Conservation (phyloP, 2,113 vertebrate genomes). For the Periophthalmodon schlosseri region DNA sequence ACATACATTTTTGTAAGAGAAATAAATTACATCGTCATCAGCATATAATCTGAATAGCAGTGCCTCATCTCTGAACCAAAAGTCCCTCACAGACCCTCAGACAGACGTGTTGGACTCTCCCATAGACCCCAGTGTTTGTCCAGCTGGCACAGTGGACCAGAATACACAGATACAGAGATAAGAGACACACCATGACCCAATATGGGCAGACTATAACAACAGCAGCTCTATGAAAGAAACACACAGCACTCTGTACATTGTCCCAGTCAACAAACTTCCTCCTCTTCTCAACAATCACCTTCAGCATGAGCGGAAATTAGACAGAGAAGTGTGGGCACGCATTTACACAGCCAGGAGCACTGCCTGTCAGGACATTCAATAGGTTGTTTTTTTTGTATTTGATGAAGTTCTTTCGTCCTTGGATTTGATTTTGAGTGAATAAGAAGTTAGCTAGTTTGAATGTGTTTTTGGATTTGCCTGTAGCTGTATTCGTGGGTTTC, state of each 20-base stretch:
- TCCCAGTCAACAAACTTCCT: constrained; percentile 46
- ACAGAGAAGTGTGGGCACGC: constrained; percentile 12
- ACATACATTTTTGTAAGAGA: too few species aligned
- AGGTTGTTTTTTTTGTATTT: not conserved
- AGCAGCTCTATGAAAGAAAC: constrained; percentile 25
- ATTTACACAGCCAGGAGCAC: constrained; percentile 37
- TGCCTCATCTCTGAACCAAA: constrained; percentile 64
- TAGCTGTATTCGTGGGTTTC: not conserved
- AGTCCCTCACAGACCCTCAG: constrained; percentile 44
- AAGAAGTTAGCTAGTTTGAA: not conserved
- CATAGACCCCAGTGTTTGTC: constrained; percentile 50
- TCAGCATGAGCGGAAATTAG: constrained; percentile 36
- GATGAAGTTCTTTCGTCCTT: not conserved
- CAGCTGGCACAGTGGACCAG: constrained; percentile 58
- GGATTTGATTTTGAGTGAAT: not conserved
- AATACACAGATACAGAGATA: constrained; percentile 63
- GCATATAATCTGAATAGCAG: not conserved
- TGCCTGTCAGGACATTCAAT: constrained; percentile 28
- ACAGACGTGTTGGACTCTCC: constrained; percentile 8
- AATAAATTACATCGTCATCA: too few species aligned
- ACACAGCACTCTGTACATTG: constrained; percentile 22
- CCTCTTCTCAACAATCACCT: constrained; percentile 32
- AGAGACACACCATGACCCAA: constrained; percentile 35
- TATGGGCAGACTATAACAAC: constrained; percentile 53
- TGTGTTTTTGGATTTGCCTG: not conserved